Percentiles rank a stretch among this genome's conserved stretches.
These are phyloP conservation scores for Hypotaenidia philippensis DNA, from an alignment of 2,797 vertebrate genomes.

Conservation along the genomic window DNA sequence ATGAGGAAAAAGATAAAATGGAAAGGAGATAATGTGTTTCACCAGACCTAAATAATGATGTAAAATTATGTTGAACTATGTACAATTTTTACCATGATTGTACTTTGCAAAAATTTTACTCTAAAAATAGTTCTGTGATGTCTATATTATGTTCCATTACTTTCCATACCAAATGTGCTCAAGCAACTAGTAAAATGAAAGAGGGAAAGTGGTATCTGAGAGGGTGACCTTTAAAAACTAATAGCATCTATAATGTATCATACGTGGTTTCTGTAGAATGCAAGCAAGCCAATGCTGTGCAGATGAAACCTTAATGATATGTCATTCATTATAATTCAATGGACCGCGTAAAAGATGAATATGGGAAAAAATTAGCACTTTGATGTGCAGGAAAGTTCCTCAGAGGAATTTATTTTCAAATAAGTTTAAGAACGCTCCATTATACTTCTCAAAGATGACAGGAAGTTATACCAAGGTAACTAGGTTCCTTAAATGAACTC, in stretches of 20 bases:
- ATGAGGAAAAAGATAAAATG: not conserved
- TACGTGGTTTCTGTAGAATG: not conserved
- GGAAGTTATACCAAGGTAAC: not conserved
- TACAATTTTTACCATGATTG: not conserved
- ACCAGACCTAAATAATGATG: not conserved
- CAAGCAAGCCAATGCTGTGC: not conserved
- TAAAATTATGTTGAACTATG: not conserved
- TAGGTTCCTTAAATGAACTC: not conserved
- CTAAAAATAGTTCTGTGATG: not conserved
- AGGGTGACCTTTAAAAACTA: not conserved
- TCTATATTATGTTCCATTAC: not conserved
- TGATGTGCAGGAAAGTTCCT: not conserved
- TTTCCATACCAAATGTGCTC: not conserved
- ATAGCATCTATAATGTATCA: not conserved
- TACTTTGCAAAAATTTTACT: not conserved
- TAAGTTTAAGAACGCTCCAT: not conserved
- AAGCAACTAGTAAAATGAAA: constrained; percentile 13
- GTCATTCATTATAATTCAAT: constrained; percentile 1
- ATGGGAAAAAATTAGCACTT: not conserved
- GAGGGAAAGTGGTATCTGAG: not conserved
- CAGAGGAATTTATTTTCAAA: not conserved
- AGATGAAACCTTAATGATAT: constrained; percentile 11
- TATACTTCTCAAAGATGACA: not conserved
- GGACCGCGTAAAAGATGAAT: not conserved
- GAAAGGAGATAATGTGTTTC: not conserved